These are phyloP conservation scores for Cynopterus brachyotis DNA, from an alignment of 2,113 vertebrate species.

Conservation along the genomic window DNA sequence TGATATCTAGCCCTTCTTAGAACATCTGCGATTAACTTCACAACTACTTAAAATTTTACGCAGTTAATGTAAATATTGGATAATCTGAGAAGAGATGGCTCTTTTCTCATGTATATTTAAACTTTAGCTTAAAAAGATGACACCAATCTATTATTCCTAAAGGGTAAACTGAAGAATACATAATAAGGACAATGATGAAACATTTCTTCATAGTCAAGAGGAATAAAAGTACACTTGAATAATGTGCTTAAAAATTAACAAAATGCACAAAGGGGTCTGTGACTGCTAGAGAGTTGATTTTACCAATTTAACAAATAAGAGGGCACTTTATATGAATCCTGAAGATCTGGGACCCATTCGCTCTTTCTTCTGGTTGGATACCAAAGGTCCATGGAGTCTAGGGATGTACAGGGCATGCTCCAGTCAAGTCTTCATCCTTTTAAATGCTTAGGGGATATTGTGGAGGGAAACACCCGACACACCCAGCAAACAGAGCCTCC, in stretches of 20 bases:
- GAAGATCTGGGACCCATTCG: background rate
- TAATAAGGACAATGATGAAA: background rate
- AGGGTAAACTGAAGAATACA: background rate
- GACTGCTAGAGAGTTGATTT: background rate
- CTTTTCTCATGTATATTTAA: background rate
- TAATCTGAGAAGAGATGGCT: background rate
- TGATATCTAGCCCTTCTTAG: background rate
- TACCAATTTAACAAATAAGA: background rate
- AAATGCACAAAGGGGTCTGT: background rate
- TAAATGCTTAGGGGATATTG: accelerated
- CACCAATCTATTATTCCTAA: background rate
- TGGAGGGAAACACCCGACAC: background rate
- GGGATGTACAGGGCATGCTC: background rate
- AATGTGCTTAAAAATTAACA: background rate
- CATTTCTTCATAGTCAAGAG: background rate
- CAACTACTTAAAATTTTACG: background rate
- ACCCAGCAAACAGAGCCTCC: background rate
- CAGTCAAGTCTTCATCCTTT: background rate
- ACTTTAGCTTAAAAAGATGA: background rate
- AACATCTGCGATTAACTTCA: background rate
- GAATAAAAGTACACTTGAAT: background rate
- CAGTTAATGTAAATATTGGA: background rate
- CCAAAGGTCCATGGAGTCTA: background rate
- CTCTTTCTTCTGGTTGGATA: background rate
- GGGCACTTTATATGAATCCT: background rate